phyloP scores from a whole-genome alignment of 2,888 invertebrate species.

The Lydus trimaculatus region DNA sequence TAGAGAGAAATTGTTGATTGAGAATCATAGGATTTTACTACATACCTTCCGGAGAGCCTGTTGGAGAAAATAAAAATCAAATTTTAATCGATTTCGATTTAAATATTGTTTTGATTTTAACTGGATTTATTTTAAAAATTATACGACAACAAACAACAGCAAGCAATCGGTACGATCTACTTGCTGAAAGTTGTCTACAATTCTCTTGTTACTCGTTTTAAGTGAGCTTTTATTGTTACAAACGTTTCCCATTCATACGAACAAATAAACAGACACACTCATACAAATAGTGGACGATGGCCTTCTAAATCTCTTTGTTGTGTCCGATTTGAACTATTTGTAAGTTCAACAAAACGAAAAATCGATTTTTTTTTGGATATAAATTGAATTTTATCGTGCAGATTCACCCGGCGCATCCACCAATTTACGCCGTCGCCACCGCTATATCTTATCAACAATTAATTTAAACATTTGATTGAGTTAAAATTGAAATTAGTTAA shows the following conservation, averaged over 20 bases:
- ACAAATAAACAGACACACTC: not conserved
- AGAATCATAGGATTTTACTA: conserved; percentile 38
- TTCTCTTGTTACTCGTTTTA: not conserved
- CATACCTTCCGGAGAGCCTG: conserved; percentile 61
- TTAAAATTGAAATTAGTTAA: not conserved
- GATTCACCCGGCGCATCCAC: conserved; percentile 1
- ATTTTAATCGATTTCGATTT: conserved; percentile 24
- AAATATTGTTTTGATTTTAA: not conserved
- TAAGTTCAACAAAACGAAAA: not conserved
- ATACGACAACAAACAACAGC: not conserved
- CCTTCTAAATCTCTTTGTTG: not conserved
- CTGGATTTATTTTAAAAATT: not conserved
- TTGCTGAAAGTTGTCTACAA: not conserved
- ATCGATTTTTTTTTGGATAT: not conserved
- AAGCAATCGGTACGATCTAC: not conserved
- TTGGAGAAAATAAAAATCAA: conserved; percentile 55
- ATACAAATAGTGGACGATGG: not conserved
- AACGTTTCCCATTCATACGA: not conserved
- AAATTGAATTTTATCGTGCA: not conserved
- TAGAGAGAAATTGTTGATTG: not conserved
- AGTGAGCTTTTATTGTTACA: not conserved
- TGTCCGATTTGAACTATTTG: not conserved
- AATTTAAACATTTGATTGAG: not conserved
- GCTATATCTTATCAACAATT: too few species aligned
- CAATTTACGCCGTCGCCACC: too few species aligned